Conservation (phyloP, 2,113 vertebrate genomes). For the Ptilonorhynchus violaceus region DNA sequence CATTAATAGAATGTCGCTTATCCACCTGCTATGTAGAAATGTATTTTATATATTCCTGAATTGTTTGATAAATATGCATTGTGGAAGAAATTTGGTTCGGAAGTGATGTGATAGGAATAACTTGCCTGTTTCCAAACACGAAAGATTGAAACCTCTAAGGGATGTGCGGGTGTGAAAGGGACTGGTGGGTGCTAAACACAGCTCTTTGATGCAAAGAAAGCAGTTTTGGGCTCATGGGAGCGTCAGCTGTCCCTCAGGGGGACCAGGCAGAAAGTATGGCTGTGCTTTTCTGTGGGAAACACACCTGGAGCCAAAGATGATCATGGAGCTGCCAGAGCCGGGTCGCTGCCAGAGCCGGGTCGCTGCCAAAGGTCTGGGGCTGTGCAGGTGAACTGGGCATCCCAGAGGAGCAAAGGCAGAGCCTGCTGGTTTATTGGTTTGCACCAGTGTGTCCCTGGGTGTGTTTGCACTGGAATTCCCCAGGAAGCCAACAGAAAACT, state of each 20-base stretch:
- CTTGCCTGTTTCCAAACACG: not conserved
- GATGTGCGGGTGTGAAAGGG: not conserved
- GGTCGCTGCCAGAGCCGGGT: fast-evolving
- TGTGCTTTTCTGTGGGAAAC: not conserved
- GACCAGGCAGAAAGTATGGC: not conserved
- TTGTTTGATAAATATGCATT: not conserved
- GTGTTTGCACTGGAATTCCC: not conserved
- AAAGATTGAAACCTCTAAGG: not conserved
- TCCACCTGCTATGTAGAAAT: not conserved
- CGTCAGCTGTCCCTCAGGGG: not conserved
- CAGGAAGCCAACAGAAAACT: not conserved
- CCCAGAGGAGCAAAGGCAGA: not conserved
- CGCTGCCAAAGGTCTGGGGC: not conserved
- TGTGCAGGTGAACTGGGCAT: not conserved
- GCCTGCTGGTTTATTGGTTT: not conserved
- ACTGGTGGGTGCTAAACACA: not conserved
- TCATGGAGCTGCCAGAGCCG: fast-evolving
- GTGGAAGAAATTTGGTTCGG: not conserved
- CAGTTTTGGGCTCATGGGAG: not conserved
- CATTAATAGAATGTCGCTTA: constrained; percentile 33
- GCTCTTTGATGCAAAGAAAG: not conserved
- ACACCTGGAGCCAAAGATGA: not conserved
- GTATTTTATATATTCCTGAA: not conserved
- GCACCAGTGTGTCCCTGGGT: not conserved
- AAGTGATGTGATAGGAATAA: not conserved